A percentile compares a stretch with the other conserved stretches of the same genome.
Conservation (phyloP, 2,113 vertebrate genomes). For the Alethe diademata region DNA sequence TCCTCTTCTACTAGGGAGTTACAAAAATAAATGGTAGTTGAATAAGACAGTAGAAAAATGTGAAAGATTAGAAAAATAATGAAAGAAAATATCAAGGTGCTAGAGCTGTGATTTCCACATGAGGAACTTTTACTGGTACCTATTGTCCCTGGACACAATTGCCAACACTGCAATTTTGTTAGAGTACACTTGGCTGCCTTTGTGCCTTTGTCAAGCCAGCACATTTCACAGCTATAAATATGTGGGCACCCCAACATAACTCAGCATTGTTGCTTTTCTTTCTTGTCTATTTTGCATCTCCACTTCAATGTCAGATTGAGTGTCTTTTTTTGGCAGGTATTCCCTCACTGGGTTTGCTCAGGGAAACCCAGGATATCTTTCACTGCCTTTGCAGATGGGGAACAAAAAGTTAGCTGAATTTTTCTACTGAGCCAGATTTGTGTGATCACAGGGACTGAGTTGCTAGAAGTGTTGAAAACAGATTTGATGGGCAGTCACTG, state of each 20-base stretch:
- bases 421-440: neutral
- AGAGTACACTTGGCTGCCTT: neutral
- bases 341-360: neutral
- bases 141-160: neutral
- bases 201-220: constrained; percentile 6
- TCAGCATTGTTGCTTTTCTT: neutral
- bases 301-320: neutral
- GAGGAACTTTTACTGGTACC: neutral
- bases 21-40: neutral
- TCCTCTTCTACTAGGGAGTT: neutral
- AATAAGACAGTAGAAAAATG: neutral
- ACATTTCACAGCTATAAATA: constrained; percentile 28
- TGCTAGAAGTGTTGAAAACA: neutral
- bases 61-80: neutral
- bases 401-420: neutral
- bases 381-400: neutral
- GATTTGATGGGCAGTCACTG: neutral
- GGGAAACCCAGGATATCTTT: neutral
- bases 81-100: neutral
- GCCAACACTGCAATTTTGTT: constrained; percentile 2
- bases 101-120: neutral
- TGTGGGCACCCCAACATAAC: neutral
- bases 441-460: neutral
- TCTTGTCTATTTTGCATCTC: neutral
- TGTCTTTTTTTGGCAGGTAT: neutral